Base-by-base conservation (phyloP, 2,888 invertebrate genomes). In the Dolomedes plantarius region DNA sequence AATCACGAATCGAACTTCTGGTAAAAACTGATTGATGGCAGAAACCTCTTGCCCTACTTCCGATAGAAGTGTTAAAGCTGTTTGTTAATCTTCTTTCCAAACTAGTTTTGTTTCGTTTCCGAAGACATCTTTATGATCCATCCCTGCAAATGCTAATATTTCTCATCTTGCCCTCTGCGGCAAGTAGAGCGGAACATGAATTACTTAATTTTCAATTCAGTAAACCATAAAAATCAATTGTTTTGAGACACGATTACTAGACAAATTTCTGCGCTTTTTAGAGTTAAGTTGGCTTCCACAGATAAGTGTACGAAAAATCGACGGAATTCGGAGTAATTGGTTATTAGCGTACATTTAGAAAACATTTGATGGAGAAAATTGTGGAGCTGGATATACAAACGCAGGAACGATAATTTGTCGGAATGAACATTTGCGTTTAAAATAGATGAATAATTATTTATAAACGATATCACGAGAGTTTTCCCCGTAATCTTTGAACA, bases 131-230 rank as follows among this genome's bases (percentile, higher is more conserved):
- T 23, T 11, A 16, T 56, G 5, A 23, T 19, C 6, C 2, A 16
- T 16, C 23, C 56, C 23, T 19, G 56, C 56, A 23, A n/a, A 56
- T 56, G 56, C 56, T 56, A 56, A 56, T 56, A 56, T 56, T 16
- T 23, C 19, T 56, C 6, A 56, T 56, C 56, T n/a, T 56, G 56
- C 23, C 56, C 56, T 56, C 23, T 19, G 56, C 19, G 23, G 13
- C 23, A 56, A 56, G 16, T 23, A 56, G 56, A 56, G 23, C 56
- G 56, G 56, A 56, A 56, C 19, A 6, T 16, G 1, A 2, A 19
- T 23, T 23, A 23, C 56, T 19, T 56, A 56, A 56, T 56, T 56
- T 56, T 11, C 23, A 19, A 23, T 2, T 11, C 56, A 56, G 23
- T 11, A 23, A 56, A 23, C 23, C 56, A 56, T 56, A 23, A 56